Base-by-base conservation (phyloP, 2,113 vertebrate genomes). In the Lota lota region DNA sequence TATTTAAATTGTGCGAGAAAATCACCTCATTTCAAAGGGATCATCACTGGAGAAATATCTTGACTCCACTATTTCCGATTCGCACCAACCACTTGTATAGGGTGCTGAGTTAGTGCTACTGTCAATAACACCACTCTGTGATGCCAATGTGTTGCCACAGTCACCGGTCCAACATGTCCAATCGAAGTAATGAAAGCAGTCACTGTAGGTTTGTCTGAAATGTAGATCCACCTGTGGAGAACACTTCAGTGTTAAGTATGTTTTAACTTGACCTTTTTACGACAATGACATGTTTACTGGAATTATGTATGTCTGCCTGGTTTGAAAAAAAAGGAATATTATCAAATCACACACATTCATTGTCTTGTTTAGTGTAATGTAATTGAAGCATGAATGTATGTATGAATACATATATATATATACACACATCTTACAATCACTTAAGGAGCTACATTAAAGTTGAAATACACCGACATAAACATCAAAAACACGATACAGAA, bases 21-120 rank as follows among this genome's bases (percentile, higher is more conserved):
- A 60, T 47, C 71, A 89, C 90, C 20, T 50, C 4, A 82, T 2
- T 20, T 83, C 2, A 69, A 90, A 89, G 15, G 89, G 90, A 68
- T 64, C 83, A 75, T 91, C 66, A 17, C 20, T 85, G 0, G 2
- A 1, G 22, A 93, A 7, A 0, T 0, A 53, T 51, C 65, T 81
- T 0, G 57, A 87, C 0, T 21, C 11, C 6, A 88, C 5, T 0
- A 61, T 84, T 69, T 90, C 89, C 1, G 69, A 73, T 70, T 90
- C 85, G 79, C 87, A 89, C 88, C 90, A 92, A 1, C 21, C 50
- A 0, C 0, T 8, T 22, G 19, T 68, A 5, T 0, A n/a, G 0
- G 0, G 1, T 0, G 73, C 70, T 3, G 67, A 22, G 16, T 73
- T 83, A 10, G 15, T 16, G 65, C 81, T 79, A 0, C 0, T 17